Conservation (phyloP, 1,140 invertebrate species). For the Drosophila murphyi region DNA sequence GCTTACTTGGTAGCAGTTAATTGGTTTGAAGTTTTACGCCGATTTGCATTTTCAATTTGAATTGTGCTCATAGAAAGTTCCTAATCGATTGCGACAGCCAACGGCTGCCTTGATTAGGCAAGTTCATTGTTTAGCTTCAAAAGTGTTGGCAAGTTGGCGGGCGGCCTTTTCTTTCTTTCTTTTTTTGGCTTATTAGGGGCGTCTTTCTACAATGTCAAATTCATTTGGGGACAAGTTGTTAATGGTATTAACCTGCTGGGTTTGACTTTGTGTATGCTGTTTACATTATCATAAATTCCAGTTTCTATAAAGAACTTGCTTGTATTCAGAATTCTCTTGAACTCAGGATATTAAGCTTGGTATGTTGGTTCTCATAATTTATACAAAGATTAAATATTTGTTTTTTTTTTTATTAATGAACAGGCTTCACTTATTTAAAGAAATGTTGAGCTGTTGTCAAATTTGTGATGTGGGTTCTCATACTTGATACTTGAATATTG, state of each 20-base stretch:
- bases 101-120: constrained; percentile 23
- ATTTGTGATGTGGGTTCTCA: too few relatives aligned
- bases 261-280: neutral
- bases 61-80: constrained; percentile 21
- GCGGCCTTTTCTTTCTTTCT: constrained; percentile 38
- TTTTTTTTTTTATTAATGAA: too few relatives aligned
- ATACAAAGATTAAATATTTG: too few relatives aligned
- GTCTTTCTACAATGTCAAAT: constrained; percentile 1
- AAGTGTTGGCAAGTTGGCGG: constrained; percentile 59
- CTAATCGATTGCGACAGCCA: constrained; percentile 41
- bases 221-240: constrained; percentile 13
- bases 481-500: too few relatives aligned
- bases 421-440: too few relatives aligned
- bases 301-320: too few relatives aligned
- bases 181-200: constrained; percentile 39
- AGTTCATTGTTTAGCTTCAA: constrained; percentile 24
- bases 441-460: too few relatives aligned
- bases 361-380: too few relatives aligned
- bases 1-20: constrained; percentile 75
- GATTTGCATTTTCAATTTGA: constrained; percentile 58
- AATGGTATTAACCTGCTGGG: constrained; percentile 30
- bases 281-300: neutral
- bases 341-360: neutral
- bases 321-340: neutral
- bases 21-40: constrained; percentile 74